phyloP scores from a whole-genome alignment of 1,140 invertebrate genomes.

The Aphelinus atriplicis region DNA sequence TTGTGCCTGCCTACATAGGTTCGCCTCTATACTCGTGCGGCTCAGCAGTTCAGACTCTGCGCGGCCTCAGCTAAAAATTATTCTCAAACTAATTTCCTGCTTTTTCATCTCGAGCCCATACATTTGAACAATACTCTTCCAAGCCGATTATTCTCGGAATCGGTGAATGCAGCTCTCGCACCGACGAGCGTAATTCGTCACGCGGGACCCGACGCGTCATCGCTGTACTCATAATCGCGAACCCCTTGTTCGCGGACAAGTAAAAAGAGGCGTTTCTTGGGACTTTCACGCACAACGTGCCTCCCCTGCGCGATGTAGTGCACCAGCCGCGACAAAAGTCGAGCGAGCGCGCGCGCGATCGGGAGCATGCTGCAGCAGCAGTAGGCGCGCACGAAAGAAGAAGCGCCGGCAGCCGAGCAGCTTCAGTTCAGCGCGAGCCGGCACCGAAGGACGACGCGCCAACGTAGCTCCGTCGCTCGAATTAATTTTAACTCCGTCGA shows the following conservation, averaged over 20 bases:
- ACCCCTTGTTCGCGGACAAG: neutral
- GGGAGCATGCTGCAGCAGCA: conserved; percentile 40
- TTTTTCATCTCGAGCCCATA: no score
- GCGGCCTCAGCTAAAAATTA: no score
- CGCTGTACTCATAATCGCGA: conserved; percentile 1
- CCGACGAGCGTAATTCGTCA: neutral
- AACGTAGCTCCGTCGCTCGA: neutral
- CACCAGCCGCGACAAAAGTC: neutral
- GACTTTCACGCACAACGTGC: neutral
- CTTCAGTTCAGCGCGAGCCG: conserved; percentile 58
- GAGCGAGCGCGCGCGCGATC: neutral
- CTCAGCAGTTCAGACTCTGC: no score
- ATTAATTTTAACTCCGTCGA: neutral
- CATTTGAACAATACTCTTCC: no score
- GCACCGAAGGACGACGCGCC: conserved; percentile 47
- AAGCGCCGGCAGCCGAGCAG: conserved; percentile 31
- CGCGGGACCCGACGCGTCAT: conserved; percentile 11
- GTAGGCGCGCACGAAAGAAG: neutral
- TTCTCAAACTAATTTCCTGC: no score
- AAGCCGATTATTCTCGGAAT: no score
- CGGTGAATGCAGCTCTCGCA: no score
- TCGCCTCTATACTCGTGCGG: no score
- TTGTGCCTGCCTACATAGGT: no score
- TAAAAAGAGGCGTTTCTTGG: neutral
- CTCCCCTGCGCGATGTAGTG: neutral